Evolutionary conservation across 1,140 invertebrate species (phyloP), one percentile per base, ranked within the genome.

Genomic region (Chionoecetes opilio): DNA sequence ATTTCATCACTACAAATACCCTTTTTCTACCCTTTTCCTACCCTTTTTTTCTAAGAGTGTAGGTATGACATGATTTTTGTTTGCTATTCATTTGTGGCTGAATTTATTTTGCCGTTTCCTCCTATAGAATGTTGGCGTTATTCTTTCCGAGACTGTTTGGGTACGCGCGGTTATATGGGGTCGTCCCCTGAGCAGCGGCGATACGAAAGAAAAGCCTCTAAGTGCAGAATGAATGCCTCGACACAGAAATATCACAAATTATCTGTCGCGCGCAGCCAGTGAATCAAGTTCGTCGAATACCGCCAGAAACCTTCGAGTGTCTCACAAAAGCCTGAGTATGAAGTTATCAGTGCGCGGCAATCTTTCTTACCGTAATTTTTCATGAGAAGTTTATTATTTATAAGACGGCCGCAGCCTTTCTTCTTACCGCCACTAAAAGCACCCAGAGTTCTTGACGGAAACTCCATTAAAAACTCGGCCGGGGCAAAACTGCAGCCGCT

Each of bases 301-400:
- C n/a, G 6, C 63, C 21, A n/a, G 8, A 26, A 75, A n/a, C 11
- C 63, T 75, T n/a, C 63, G n/a, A 8, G n/a, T 8, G n/a, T 75
- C n/a, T 75, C 63, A 75, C 63, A 75, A 75, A 75, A 26, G 63
- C 0, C n/a, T 75, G 63, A 8, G 63, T 75, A 75, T 26, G n/a
- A 75, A 75, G 63, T 75, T 75, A 75, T 75, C 63, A 75, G 63
- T 75, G 63, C 63, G n/a, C 63, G 6, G 63, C 63, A 75, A 75
- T 75, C n/a, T n/a, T 75, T 75, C n/a, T 75, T 75, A 26, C 63
- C n/a, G 63, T 75, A 75, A 75, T 75, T n/a, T 75, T 75, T 75
- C 63, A 75, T n/a, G 63, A 26, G 21, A 75, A 75, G 63, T 75
- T 75, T 75, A 75, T 26, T 75, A 75, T 75, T 75, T 75, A 75